These are phyloP conservation scores for Paralvinella palmiformis DNA, from an alignment of 1,140 invertebrate genomes.

Conservation along the genomic window DNA sequence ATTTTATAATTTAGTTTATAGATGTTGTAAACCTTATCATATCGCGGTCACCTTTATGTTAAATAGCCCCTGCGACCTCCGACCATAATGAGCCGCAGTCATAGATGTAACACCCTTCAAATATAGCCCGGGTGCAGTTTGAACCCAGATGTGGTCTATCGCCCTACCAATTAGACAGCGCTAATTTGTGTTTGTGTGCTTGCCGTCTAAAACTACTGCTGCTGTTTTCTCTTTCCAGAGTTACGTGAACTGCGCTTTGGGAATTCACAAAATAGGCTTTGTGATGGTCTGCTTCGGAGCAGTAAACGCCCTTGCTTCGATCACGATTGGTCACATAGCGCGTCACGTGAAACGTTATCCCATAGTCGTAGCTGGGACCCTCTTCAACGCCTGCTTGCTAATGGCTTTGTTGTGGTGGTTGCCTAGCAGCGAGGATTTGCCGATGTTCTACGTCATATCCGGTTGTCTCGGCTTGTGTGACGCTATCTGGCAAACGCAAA, in stretches of 20 bases:
- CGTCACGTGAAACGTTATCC: slow-evolving; percentile 47
- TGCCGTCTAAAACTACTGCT: no score
- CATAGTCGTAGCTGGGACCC: slow-evolving; percentile 43
- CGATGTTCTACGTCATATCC: slow-evolving; percentile 51
- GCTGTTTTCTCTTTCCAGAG: slow-evolving; percentile 36
- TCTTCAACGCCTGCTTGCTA: slow-evolving; percentile 48
- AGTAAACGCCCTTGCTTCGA: slow-evolving; percentile 40
- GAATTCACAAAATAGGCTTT: slow-evolving; percentile 45
- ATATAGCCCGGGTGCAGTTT: no score
- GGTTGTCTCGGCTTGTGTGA: slow-evolving; percentile 50
- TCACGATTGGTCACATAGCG: slow-evolving; percentile 43
- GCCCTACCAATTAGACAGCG: no score
- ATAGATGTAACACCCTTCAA: no score
- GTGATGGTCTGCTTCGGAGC: slow-evolving; percentile 48
- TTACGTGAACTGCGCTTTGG: slow-evolving; percentile 49
- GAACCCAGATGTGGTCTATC: no score
- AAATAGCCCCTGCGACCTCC: no score
- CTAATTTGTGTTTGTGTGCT: no score
- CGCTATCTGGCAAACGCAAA: slow-evolving; percentile 52
- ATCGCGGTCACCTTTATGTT: no score
- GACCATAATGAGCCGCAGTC: no score
- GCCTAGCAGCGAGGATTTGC: slow-evolving; percentile 42
- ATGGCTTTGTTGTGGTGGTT: slow-evolving; percentile 49
- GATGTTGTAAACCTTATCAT: no score
- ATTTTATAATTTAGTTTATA: no score